Evolutionary conservation across 35 echinoderm and acorn worm genomes (phyloP).

Genomic region (Diadema setosum): DNA sequence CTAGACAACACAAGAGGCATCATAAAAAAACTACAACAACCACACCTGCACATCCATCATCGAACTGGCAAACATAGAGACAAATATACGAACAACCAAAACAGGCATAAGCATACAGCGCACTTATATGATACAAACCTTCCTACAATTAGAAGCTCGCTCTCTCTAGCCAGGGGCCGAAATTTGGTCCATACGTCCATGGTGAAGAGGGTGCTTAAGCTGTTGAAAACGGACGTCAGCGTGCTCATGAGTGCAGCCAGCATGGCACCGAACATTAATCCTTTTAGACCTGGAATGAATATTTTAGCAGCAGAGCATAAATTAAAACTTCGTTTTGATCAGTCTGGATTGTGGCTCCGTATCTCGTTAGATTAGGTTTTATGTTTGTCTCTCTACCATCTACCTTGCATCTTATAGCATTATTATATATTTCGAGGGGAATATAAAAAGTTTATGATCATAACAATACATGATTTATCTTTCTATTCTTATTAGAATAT

Average conservation of each 20-base stretch:
- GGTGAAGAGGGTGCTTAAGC: conserved; percentile 82
- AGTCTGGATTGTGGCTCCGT: background rate
- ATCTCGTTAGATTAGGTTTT: background rate
- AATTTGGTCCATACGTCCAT: conserved; percentile 78
- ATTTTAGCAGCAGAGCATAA: background rate
- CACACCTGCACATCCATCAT: too few relatives aligned
- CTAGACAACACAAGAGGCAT: too few relatives aligned
- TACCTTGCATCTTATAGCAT: background rate
- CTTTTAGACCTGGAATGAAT: conserved; percentile 66
- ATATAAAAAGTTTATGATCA: background rate
- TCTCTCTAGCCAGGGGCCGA: conserved; percentile 53
- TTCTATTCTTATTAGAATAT: too few relatives aligned
- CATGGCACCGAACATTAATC: conserved; percentile 93
- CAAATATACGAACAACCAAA: too few relatives aligned
- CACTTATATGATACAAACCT: too few relatives aligned
- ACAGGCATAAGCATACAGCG: too few relatives aligned
- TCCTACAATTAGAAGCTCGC: conserved; percentile 77
- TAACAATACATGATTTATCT: too few relatives aligned
- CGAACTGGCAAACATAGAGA: too few relatives aligned
- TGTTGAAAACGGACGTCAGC: conserved; percentile 90
- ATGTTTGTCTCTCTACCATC: background rate
- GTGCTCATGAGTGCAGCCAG: conserved; percentile 87
- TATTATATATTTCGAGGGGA: background rate
- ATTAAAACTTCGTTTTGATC: too few relatives aligned
- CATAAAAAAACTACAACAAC: too few relatives aligned